phyloP scores from a whole-genome alignment of 2,888 invertebrate genomes.

The Amblyjoppa fuscipennis region DNA sequence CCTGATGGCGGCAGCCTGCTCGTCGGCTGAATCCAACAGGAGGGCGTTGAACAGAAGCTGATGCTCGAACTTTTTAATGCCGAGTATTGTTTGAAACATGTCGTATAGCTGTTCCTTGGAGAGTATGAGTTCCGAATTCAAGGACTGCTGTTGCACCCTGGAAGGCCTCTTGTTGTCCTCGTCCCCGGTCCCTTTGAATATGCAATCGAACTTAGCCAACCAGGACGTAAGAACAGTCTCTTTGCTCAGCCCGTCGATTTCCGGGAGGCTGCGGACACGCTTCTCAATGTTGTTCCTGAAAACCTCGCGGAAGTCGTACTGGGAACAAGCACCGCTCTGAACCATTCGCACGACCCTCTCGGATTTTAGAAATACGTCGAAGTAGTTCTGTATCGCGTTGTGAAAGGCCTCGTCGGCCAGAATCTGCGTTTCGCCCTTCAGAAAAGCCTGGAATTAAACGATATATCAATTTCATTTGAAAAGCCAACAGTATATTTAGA shows the following conservation, averaged over 20 bases:
- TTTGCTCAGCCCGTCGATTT: slow-evolving; percentile 99
- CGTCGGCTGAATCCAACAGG: slow-evolving; percentile 99
- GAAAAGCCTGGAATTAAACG: slow-evolving; percentile 89
- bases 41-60: slow-evolving; percentile 99
- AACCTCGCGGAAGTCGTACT: slow-evolving; percentile 99
- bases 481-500: background rate
- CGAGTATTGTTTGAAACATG: slow-evolving; percentile 99
- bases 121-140: slow-evolving; percentile 97
- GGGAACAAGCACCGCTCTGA: slow-evolving; percentile 98
- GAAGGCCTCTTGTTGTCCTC: slow-evolving; percentile 95
- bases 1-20: slow-evolving; percentile 99
- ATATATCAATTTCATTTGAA: background rate
- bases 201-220: slow-evolving; percentile 99
- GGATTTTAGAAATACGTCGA: slow-evolving; percentile 98
- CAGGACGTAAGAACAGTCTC: slow-evolving; percentile 99
- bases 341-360: slow-evolving; percentile 99
- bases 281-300: slow-evolving; percentile 99
- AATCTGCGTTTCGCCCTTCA: slow-evolving; percentile 99
- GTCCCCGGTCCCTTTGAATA: slow-evolving; percentile 96
- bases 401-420: slow-evolving; percentile 99
- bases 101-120: slow-evolving; percentile 99
- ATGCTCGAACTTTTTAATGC: slow-evolving; percentile 99
- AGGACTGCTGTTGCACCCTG: slow-evolving; percentile 94
- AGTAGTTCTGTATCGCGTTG: slow-evolving; percentile 98
- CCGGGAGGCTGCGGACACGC: slow-evolving; percentile 98